phyloP scores from a whole-genome alignment of 2,797 vertebrate genomes.

The Hylomyscus alleni region DNA sequence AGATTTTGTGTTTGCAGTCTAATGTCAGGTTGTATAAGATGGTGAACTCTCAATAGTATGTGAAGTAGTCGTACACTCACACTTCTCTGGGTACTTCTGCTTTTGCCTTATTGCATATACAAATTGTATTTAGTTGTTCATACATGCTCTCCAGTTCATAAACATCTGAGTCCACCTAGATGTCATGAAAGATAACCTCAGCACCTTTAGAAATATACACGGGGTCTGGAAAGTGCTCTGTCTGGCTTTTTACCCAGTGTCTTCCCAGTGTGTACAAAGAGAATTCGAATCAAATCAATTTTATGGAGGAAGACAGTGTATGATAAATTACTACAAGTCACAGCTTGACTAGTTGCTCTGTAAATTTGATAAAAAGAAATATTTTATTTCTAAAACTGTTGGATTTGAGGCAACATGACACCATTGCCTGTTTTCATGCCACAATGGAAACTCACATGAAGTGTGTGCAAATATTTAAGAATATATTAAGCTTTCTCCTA shows the following conservation, averaged over 20 bases:
- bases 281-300: slow-evolving; percentile 30
- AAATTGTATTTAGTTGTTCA: neutral
- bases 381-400: neutral
- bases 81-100: neutral
- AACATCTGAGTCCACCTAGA: neutral
- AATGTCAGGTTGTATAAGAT: neutral
- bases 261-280: neutral
- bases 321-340: neutral
- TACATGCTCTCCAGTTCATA: neutral
- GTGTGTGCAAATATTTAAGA: neutral
- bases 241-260: neutral
- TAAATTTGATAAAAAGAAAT: neutral
- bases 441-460: neutral
- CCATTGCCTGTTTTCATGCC: neutral
- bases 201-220: neutral
- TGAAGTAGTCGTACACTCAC: no score
- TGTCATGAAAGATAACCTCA: neutral
- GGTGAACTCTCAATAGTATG: neutral
- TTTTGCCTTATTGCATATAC: neutral
- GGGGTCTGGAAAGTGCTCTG: neutral
- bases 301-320: neutral
- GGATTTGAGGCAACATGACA: neutral
- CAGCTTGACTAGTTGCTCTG: neutral
- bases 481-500: no score
- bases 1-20: neutral